phyloP scores from a whole-genome alignment of 2,797 vertebrate genomes.

The Pseudochirops cupreus region DNA sequence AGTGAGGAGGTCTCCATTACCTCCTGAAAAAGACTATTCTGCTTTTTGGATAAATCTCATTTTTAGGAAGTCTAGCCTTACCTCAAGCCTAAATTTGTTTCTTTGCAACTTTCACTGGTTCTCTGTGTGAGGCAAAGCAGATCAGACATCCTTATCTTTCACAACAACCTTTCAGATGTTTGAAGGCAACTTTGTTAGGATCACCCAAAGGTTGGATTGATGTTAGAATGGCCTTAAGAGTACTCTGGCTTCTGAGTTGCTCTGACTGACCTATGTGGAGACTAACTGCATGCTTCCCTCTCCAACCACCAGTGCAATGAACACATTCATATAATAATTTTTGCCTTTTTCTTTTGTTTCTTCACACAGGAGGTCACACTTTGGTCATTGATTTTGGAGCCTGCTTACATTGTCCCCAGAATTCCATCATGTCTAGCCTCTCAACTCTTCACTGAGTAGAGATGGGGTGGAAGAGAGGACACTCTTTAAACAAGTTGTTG shows the following conservation, averaged over 20 bases:
- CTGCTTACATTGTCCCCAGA: conserved; percentile 29
- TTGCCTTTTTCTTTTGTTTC: not conserved
- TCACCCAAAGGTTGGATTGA: not conserved
- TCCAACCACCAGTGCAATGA: not conserved
- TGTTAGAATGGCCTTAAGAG: not conserved
- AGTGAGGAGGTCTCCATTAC: not conserved
- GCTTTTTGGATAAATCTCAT: not conserved
- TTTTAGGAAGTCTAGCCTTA: not conserved
- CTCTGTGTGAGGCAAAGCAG: not conserved
- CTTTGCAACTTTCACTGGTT: not conserved
- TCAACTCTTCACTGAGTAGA: not conserved
- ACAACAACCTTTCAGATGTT: not conserved
- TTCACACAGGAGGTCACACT: not conserved
- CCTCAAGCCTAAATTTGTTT: not conserved
- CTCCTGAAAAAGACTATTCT: not conserved
- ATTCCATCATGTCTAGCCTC: not conserved
- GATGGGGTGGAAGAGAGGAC: not conserved
- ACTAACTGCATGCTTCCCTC: not conserved
- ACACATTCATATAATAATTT: not conserved
- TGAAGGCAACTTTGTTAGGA: not conserved
- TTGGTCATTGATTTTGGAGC: not conserved
- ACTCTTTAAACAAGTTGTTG: conserved; percentile 26
- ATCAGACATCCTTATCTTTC: not conserved
- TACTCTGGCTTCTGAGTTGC: not conserved
- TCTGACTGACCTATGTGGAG: not conserved